These are phyloP conservation scores for Mohoua ochrocephala DNA, from an alignment of 2,113 vertebrate species.

Conservation along the genomic window DNA sequence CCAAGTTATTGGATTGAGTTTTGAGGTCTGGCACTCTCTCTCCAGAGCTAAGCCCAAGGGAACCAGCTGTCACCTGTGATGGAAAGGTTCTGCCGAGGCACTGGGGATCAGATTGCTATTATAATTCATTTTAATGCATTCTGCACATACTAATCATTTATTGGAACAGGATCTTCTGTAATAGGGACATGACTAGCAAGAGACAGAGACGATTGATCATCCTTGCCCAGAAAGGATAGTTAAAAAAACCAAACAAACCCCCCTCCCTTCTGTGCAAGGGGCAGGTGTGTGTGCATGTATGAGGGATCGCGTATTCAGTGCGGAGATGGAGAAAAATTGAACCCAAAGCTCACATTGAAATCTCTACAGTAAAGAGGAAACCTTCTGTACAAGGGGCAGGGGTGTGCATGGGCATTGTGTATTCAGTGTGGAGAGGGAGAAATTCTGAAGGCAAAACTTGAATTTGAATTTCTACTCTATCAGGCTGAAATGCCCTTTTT, in stretches of 20 bases:
- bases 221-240: not conserved
- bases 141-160: constrained; percentile 53
- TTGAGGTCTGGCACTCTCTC: not conserved
- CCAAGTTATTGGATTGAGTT: constrained; percentile 17
- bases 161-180: constrained; percentile 52
- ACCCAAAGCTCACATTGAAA: not conserved
- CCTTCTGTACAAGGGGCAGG: not conserved
- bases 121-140: constrained; percentile 65
- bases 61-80: constrained; percentile 40
- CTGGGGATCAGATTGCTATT: constrained; percentile 29
- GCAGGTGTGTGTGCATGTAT: not conserved
- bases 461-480: not conserved
- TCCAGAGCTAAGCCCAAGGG: constrained; percentile 21
- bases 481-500: not conserved
- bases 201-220: constrained; percentile 36
- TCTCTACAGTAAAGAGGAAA: not conserved
- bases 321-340: not conserved
- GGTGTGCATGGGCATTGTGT: accelerated
- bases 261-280: not conserved
- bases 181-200: constrained; percentile 26
- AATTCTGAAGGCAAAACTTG: not conserved
- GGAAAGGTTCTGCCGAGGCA: constrained; percentile 5
- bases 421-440: not conserved
- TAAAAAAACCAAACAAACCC: not conserved
- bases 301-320: not conserved